Evolutionary conservation across 2,113 vertebrate genomes (phyloP).

Genomic region (Orthonyx spaldingii): DNA sequence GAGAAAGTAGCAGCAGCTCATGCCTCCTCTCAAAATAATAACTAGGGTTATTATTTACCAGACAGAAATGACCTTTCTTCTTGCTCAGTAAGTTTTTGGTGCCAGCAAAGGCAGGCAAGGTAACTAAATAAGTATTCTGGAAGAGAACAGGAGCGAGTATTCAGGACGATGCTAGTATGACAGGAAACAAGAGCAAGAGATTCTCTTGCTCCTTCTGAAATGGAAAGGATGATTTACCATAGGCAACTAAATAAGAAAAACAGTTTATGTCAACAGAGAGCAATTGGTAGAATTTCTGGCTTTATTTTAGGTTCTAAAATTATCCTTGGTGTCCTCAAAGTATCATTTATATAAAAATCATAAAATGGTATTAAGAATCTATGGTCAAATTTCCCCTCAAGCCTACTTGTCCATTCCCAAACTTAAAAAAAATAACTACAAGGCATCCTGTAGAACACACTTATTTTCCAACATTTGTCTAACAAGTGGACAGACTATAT

Average conservation of each 20-base stretch:
- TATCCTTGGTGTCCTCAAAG: not conserved
- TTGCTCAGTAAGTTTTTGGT: not conserved
- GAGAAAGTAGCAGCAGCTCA: not conserved
- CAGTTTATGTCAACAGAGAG: not conserved
- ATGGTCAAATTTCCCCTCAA: not conserved
- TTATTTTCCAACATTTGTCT: conserved; percentile 18
- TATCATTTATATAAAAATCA: not conserved
- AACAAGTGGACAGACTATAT: not conserved
- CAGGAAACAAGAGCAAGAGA: not conserved
- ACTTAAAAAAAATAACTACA: not conserved
- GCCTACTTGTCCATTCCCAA: not conserved
- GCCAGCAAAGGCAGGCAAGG: conserved; percentile 1
- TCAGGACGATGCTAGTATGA: not conserved
- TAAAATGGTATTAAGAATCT: not conserved
- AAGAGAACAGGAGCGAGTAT: not conserved
- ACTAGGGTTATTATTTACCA: conserved; percentile 4
- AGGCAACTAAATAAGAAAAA: not conserved
- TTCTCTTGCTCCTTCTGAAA: not conserved
- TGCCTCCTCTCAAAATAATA: conserved; percentile 20
- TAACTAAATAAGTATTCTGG: not conserved
- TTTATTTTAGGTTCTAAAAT: not conserved
- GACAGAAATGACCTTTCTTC: conserved; percentile 22
- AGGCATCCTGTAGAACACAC: not conserved
- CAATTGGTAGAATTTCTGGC: not conserved
- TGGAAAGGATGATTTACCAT: conserved; percentile 14